These are phyloP conservation scores for Magallana ariakensis DNA, from an alignment of 1,140 invertebrate species.

Conservation along the genomic window DNA sequence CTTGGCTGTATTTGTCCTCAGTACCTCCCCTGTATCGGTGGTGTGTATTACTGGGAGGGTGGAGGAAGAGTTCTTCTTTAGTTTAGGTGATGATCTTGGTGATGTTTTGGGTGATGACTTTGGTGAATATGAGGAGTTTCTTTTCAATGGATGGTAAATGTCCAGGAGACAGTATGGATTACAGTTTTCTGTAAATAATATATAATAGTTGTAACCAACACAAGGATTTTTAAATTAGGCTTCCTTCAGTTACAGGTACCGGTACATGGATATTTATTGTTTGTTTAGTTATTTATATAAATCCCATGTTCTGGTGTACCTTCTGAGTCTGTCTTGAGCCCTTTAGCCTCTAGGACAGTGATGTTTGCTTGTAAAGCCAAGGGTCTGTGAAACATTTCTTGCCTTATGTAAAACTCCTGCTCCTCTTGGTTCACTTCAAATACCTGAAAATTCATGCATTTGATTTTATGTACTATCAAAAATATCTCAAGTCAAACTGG, in stretches of 20 bases:
- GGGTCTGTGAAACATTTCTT: slow-evolving; percentile 67
- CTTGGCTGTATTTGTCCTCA: slow-evolving; percentile 60
- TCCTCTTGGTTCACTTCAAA: slow-evolving; percentile 70
- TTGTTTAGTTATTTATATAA: too few relatives aligned
- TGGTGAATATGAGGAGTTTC: slow-evolving; percentile 54
- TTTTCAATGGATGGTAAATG: slow-evolving; percentile 54
- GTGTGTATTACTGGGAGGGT: neutral
- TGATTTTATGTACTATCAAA: neutral
- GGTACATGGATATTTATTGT: too few relatives aligned
- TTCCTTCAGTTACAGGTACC: too few relatives aligned
- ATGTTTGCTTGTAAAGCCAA: slow-evolving; percentile 58
- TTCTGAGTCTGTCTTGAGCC: slow-evolving; percentile 39
- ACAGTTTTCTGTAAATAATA: neutral
- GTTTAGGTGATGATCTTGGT: slow-evolving; percentile 54
- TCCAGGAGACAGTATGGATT: slow-evolving; percentile 56
- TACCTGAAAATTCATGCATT: slow-evolving; percentile 58
- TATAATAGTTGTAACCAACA: too few relatives aligned
- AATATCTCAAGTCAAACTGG: too few relatives aligned
- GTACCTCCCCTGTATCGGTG: slow-evolving; percentile 47
- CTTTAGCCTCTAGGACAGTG: slow-evolving; percentile 64
- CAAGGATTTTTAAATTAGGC: too few relatives aligned
- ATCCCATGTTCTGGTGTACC: neutral
- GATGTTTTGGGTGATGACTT: slow-evolving; percentile 57
- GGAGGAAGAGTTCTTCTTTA: slow-evolving; percentile 26
- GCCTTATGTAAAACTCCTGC: slow-evolving; percentile 68